phyloP scores from a whole-genome alignment of 2,888 invertebrate genomes.

The Griposia aprilina region DNA sequence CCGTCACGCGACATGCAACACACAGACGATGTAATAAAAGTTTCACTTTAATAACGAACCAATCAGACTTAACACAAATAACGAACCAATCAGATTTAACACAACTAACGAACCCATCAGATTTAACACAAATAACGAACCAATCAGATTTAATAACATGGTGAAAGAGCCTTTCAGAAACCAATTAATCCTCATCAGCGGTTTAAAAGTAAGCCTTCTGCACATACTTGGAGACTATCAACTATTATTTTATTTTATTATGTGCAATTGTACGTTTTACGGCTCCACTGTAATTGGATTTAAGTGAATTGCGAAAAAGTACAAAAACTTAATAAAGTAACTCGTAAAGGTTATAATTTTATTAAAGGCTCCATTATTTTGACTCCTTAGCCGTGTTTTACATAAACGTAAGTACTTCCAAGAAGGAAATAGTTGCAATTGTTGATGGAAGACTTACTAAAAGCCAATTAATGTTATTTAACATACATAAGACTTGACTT shows the following conservation, averaged over 20 bases:
- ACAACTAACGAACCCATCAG: too few relatives aligned
- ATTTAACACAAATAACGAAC: too few relatives aligned
- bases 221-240: neutral
- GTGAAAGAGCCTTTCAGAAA: neutral
- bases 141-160: neutral
- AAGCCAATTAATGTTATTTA: too few relatives aligned
- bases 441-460: neutral
- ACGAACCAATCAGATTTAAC: too few relatives aligned
- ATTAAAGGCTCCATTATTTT: slow-evolving; percentile 24
- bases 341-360: slow-evolving; percentile 47
- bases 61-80: too few relatives aligned
- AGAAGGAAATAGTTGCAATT: neutral
- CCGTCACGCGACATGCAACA: too few relatives aligned
- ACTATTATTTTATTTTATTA: slow-evolving; percentile 58
- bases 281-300: slow-evolving; percentile 55
- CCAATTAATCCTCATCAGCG: too few relatives aligned
- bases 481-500: too few relatives aligned
- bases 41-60: too few relatives aligned
- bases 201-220: slow-evolving; percentile 39
- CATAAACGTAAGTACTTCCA: neutral
- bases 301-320: slow-evolving; percentile 66
- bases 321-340: slow-evolving; percentile 32
- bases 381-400: slow-evolving; percentile 12
- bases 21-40: too few relatives aligned
- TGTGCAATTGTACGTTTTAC: slow-evolving; percentile 63